A percentile compares a stretch with the other conserved stretches of the same genome.
These are phyloP conservation scores for Mactra quadrangularis DNA, from an alignment of 1,140 invertebrate genomes.

Conservation along the genomic window DNA sequence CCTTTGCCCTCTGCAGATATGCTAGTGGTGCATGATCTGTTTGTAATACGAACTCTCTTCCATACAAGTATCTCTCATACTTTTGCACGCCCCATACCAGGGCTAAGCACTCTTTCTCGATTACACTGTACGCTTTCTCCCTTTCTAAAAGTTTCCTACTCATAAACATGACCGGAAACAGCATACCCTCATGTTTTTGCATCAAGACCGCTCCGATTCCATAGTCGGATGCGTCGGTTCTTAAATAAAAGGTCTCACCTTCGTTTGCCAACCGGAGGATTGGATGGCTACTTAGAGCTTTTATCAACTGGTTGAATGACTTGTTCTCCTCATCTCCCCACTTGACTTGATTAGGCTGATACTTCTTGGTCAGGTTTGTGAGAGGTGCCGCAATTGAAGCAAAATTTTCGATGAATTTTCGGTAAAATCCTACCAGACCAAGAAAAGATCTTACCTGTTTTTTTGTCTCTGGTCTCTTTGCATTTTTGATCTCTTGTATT, in stretches of 20 bases:
- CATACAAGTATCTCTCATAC: slow-evolving; percentile 81
- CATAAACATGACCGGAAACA: slow-evolving; percentile 67
- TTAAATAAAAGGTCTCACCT: slow-evolving; percentile 74
- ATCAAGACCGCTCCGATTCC: slow-evolving; percentile 68
- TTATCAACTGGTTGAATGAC: slow-evolving; percentile 35
- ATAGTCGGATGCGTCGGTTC: slow-evolving; percentile 30
- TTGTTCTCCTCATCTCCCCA: neutral
- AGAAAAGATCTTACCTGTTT: slow-evolving; percentile 82
- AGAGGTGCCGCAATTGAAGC: slow-evolving; percentile 66
- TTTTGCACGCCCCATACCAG: slow-evolving; percentile 81
- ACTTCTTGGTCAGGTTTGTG: slow-evolving; percentile 74
- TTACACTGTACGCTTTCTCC: slow-evolving; percentile 77
- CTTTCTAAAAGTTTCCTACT: slow-evolving; percentile 55
- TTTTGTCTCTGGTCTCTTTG: slow-evolving; percentile 74
- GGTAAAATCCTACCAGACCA: slow-evolving; percentile 82
- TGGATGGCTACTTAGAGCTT: slow-evolving; percentile 45
- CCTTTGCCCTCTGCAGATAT: slow-evolving; percentile 31
- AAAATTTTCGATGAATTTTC: slow-evolving; percentile 79
- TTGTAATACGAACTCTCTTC: slow-evolving; percentile 49
- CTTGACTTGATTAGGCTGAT: slow-evolving; percentile 15
- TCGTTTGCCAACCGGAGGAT: slow-evolving; percentile 74
- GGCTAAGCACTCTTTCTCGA: slow-evolving; percentile 83
- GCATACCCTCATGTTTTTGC: slow-evolving; percentile 59
- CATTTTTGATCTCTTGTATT: slow-evolving; percentile 76
- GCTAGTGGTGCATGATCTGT: slow-evolving; percentile 57